phyloP scores from a whole-genome alignment of 2,888 invertebrate species.

The Actias luna region DNA sequence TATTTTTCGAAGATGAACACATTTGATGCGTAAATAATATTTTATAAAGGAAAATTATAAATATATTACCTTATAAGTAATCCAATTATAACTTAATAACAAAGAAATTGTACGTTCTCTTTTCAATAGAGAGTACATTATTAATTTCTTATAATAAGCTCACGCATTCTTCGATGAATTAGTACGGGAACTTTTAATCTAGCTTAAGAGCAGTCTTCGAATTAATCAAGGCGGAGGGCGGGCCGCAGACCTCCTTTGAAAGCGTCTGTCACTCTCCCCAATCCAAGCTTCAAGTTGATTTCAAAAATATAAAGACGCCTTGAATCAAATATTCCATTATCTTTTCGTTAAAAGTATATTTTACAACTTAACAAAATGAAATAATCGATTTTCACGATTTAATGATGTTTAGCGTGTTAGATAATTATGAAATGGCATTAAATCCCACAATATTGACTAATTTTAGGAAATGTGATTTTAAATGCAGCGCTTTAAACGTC shows the following conservation, averaged over 20 bases:
- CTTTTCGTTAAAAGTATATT: not conserved
- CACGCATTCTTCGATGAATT: conserved; percentile 53
- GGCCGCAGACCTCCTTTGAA: conserved; percentile 23
- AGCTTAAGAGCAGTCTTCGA: conserved; percentile 37
- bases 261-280: conserved; percentile 39
- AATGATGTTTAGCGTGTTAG: not conserved
- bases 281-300: conserved; percentile 26
- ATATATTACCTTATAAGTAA: not conserved
- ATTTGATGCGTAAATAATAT: no score
- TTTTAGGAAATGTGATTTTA: no score
- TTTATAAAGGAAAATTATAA: no score
- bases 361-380: not conserved
- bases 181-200: conserved; percentile 63
- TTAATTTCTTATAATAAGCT: conserved; percentile 58
- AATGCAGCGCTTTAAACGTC: no score
- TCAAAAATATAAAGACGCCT: conserved; percentile 20
- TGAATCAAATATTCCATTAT: conserved; percentile 8
- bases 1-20: no score
- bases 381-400: not conserved
- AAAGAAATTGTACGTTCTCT: conserved; percentile 47
- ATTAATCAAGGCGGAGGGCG: conserved; percentile 39
- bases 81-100: conserved; percentile 18
- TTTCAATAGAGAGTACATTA: conserved; percentile 48
- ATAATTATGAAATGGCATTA: no score
- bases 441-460: no score